phyloP scores from a whole-genome alignment of 2,113 vertebrate species.

The Eulemur rufifrons region DNA sequence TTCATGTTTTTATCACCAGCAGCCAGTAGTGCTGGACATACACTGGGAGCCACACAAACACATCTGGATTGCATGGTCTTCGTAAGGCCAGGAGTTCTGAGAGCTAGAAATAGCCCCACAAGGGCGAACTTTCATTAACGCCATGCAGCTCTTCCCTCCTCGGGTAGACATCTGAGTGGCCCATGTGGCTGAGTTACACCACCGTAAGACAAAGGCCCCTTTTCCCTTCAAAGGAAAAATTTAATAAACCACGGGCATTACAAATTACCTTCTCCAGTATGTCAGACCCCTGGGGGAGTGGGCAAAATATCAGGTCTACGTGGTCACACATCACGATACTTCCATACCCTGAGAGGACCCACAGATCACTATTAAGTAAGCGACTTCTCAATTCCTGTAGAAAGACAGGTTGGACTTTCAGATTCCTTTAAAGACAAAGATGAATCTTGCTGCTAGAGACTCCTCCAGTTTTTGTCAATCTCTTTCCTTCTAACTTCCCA shows the following conservation, averaged over 20 bases:
- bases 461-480: background rate
- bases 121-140: background rate
- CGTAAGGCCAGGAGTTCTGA: background rate
- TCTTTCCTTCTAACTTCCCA: background rate
- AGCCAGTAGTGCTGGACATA: background rate
- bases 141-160: background rate
- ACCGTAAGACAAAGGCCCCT: background rate
- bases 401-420: background rate
- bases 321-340: background rate
- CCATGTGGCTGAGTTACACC: background rate
- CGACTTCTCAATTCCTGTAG: background rate
- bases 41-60: background rate
- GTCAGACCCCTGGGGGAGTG: background rate
- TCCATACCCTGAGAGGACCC: background rate
- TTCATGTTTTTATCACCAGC: background rate
- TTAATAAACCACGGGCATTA: background rate
- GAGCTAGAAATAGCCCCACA: background rate
- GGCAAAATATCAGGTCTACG: background rate
- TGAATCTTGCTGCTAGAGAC: slow-evolving; percentile 21
- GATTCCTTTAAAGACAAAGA: background rate
- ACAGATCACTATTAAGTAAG: fast-evolving
- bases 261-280: background rate
- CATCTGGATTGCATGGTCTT: background rate
- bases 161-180: background rate
- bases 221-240: slow-evolving; percentile 1